Percentiles rank a stretch among this genome's conserved stretches.
Conservation (phyloP, 2,113 vertebrate genomes). For the Atlantisia rogersi region DNA sequence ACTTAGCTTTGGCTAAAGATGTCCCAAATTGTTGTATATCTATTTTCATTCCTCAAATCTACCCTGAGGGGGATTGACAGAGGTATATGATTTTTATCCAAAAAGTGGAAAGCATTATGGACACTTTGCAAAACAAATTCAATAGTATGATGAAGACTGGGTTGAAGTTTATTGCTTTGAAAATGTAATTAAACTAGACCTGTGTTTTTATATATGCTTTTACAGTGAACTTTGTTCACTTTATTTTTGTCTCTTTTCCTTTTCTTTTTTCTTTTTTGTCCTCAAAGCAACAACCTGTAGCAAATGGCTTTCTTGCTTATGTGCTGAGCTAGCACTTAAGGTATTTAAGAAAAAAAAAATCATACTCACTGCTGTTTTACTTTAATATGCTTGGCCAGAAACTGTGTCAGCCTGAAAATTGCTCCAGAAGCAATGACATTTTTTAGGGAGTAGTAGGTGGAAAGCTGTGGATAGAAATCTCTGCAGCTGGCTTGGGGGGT, state of each 20-base stretch:
- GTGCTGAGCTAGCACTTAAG: not conserved
- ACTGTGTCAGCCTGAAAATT: not conserved
- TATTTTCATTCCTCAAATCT: not conserved
- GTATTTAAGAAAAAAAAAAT: not conserved
- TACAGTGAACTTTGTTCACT: not conserved
- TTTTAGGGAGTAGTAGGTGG: not conserved
- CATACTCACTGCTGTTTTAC: not conserved
- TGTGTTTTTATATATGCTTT: not conserved
- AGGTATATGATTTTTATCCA: not conserved
- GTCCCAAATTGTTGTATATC: not conserved
- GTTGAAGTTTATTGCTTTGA: not conserved
- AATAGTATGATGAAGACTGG: not conserved
- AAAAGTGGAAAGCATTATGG: not conserved
- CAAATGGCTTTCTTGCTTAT: not conserved
- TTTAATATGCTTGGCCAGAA: not conserved
- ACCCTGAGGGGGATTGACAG: not conserved
- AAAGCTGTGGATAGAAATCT: not conserved
- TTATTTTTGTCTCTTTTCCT: not conserved
- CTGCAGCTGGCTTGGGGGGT: not conserved
- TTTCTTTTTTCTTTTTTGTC: too few relatives aligned
- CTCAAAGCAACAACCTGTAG: not conserved
- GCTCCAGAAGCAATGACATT: not conserved
- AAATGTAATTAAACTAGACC: not conserved
- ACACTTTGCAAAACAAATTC: not conserved
- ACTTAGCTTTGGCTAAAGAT: not conserved